Conservation (phyloP, 2,113 vertebrate genomes). For the Panurus biarmicus region DNA sequence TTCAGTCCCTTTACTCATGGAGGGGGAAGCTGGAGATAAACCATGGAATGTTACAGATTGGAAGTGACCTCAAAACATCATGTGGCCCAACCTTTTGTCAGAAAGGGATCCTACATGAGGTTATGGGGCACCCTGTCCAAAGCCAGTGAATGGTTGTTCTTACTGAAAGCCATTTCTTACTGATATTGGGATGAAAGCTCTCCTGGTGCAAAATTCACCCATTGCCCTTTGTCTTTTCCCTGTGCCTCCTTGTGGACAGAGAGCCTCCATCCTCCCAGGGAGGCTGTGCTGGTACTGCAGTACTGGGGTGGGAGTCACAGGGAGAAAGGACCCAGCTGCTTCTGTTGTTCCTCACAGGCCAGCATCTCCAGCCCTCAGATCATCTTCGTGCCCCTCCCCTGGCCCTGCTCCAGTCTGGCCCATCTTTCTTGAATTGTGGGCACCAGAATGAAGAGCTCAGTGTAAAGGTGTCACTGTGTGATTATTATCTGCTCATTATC, state of each 20-base stretch:
- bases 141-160: not conserved
- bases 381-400: not conserved
- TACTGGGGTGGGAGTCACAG: not conserved
- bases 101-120: not conserved
- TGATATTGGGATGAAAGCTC: not conserved
- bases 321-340: not conserved
- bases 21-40: not conserved
- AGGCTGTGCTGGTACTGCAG: not conserved
- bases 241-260: not conserved
- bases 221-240: not conserved
- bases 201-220: accelerated
- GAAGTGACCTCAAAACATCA: not conserved
- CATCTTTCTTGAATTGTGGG: not conserved
- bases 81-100: not conserved
- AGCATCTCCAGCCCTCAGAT: not conserved
- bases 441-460: not conserved
- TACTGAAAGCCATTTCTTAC: not conserved
- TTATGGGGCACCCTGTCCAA: not conserved
- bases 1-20: not conserved
- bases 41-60: not conserved
- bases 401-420: not conserved
- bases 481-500: not conserved
- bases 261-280: not conserved
- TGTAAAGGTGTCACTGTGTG: not conserved
- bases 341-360: not conserved